Evolutionary conservation across 2,797 vertebrate species (phyloP).

Genomic region (Discoglossus pictus): DNA sequence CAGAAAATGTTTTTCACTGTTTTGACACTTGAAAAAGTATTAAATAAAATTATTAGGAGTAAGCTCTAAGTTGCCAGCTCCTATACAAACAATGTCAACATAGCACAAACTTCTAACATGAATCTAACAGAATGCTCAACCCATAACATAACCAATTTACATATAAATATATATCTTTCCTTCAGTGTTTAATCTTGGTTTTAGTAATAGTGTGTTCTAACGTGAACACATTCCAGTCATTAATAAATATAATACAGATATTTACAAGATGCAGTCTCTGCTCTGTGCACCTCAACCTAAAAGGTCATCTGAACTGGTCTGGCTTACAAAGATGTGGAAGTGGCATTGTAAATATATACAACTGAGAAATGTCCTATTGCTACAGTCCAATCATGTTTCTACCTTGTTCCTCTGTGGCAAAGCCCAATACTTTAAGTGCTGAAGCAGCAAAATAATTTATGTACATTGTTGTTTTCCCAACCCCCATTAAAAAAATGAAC

Average conservation of each 20-base stretch:
- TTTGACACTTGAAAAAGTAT: not conserved
- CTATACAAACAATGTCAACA: slow-evolving; percentile 50
- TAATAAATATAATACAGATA: slow-evolving; percentile 72
- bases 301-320: not conserved
- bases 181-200: slow-evolving; percentile 60
- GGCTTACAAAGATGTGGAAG: not conserved
- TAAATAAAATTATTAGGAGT: slow-evolving; percentile 37
- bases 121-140: slow-evolving; percentile 47
- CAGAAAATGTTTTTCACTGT: not conserved
- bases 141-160: slow-evolving; percentile 58
- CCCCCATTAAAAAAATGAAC: not conserved
- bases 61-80: slow-evolving; percentile 6
- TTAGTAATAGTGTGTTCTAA: slow-evolving; percentile 51
- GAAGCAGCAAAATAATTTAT: not conserved
- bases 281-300: slow-evolving; percentile 3
- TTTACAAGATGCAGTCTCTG: slow-evolving; percentile 52
- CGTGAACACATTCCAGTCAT: slow-evolving; percentile 60
- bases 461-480: slow-evolving; percentile 3
- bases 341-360: no score
- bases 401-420: not conserved
- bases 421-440: not conserved
- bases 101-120: slow-evolving; percentile 51
- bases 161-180: slow-evolving; percentile 60
- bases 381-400: slow-evolving; percentile 8
- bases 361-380: slow-evolving; percentile 6